Evolutionary conservation across 2,888 invertebrate species (phyloP).

Genomic region (Aspidapion aeneum): DNA sequence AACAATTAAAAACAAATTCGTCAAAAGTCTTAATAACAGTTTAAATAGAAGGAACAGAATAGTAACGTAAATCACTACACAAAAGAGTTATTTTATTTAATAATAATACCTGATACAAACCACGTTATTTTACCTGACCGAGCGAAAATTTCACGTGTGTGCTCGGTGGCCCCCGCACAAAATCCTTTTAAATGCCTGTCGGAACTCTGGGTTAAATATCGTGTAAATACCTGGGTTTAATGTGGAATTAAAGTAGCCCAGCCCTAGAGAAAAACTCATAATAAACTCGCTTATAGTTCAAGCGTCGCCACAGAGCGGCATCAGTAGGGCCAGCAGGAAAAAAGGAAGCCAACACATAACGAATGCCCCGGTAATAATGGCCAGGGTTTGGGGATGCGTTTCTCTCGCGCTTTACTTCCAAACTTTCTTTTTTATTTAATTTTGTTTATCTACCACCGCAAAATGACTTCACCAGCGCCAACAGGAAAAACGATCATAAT

Average conservation of each 20-base stretch:
- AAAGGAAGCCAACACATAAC: constrained; percentile 90
- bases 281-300: constrained; percentile 71
- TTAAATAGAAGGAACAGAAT: no score
- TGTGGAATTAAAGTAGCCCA: constrained; percentile 89
- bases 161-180: constrained; percentile 61
- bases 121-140: constrained; percentile 41
- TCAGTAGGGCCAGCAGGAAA: constrained; percentile 81
- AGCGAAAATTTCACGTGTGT: constrained; percentile 41
- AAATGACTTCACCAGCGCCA: no score
- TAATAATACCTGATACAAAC: background rate
- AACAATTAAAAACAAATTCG: constrained; percentile 76
- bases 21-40: constrained; percentile 48
- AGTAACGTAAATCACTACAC: no score
- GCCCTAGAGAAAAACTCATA: constrained; percentile 79
- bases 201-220: constrained; percentile 90
- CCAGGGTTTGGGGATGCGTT: constrained; percentile 94
- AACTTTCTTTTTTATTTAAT: constrained; percentile 78
- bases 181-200: constrained; percentile 85
- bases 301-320: constrained; percentile 71
- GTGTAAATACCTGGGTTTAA: constrained; percentile 91
- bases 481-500: no score
- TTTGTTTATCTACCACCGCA: no score
- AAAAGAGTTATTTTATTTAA: background rate
- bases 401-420: constrained; percentile 85
- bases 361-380: constrained; percentile 96